These are phyloP conservation scores for Mesochorus sp. DNA, from an alignment of 2,888 invertebrate genomes.

Conservation along the genomic window DNA sequence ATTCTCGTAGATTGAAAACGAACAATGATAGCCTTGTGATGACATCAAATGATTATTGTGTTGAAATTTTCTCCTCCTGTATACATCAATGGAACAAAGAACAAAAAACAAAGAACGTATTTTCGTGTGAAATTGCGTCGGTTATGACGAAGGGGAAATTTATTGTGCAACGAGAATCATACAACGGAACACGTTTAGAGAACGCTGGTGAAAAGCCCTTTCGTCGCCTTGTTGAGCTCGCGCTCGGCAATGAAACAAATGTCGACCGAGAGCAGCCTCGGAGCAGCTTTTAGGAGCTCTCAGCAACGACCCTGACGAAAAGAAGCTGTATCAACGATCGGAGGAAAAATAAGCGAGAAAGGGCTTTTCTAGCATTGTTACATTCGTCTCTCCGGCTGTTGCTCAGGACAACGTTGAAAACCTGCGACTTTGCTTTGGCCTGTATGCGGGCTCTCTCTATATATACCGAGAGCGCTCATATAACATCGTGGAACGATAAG, in stretches of 20 bases:
- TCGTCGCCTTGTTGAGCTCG: neutral
- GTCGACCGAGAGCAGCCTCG: slow-evolving; percentile 13
- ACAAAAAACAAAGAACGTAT: slow-evolving; percentile 2
- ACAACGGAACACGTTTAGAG: neutral
- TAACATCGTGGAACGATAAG: slow-evolving; percentile 37
- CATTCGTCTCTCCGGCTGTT: slow-evolving; percentile 23
- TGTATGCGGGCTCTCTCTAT: too few species aligned
- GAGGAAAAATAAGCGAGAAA: slow-evolving; percentile 40
- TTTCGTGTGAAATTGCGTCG: too few species aligned
- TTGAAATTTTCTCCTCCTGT: too few species aligned
- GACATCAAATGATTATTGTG: too few species aligned
- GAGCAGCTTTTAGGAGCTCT: slow-evolving; percentile 16
- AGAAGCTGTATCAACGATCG: slow-evolving; percentile 56
- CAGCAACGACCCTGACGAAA: slow-evolving; percentile 34
- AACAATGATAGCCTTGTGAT: too few species aligned
- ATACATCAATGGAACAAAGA: neutral
- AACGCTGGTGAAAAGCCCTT: slow-evolving; percentile 4
- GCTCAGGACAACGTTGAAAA: slow-evolving; percentile 2
- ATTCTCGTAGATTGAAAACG: too few species aligned
- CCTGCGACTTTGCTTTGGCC: neutral
- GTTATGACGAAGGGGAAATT: too few species aligned
- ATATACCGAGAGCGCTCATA: slow-evolving; percentile 18
- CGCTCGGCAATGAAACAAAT: slow-evolving; percentile 27
- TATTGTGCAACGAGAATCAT: slow-evolving; percentile 31
- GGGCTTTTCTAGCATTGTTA: slow-evolving; percentile 13